Evolutionary conservation across 2,888 invertebrate genomes (phyloP).

Genomic region (Drosophila histrio): DNA sequence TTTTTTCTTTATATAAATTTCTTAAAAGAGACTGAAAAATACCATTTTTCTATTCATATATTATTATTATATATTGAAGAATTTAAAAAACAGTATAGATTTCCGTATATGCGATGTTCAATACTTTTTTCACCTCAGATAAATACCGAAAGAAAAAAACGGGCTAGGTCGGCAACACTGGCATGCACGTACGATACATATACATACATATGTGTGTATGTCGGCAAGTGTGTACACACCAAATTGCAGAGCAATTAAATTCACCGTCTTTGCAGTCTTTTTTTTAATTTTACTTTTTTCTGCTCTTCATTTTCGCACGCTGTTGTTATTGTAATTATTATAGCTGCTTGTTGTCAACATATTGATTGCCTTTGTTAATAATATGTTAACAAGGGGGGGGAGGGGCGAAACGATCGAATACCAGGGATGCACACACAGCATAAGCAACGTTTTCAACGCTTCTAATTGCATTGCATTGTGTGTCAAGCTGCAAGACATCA

Average conservation of each 20-base stretch:
- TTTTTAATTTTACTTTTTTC: neutral
- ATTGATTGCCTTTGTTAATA: conserved; percentile 58
- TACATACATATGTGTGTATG: conserved; percentile 11
- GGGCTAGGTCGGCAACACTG: too few relatives aligned
- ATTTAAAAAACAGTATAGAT: too few relatives aligned
- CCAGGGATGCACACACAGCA: conserved; percentile 14
- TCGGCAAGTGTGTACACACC: neutral
- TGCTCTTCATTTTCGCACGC: conserved; percentile 8
- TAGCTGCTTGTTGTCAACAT: conserved; percentile 64
- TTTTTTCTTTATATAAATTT: too few relatives aligned
- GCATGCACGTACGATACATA: too few relatives aligned
- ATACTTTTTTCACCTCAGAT: too few relatives aligned
- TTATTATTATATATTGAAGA: too few relatives aligned
- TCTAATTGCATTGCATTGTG: conserved; percentile 72
- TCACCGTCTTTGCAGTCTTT: neutral
- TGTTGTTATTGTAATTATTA: conserved; percentile 56
- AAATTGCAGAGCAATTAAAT: conserved; percentile 44
- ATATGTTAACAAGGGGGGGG: conserved; percentile 35
- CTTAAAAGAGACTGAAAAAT: too few relatives aligned
- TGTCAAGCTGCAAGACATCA: conserved; percentile 9
- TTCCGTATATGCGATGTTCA: too few relatives aligned
- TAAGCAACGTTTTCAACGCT: conserved; percentile 19
- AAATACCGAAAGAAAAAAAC: too few relatives aligned
- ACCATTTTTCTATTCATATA: too few relatives aligned
- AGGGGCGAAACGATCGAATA: conserved; percentile 7